Percentiles rank a stretch among this genome's conserved stretches.
Conservation (phyloP, 2,113 vertebrate species). For the Notothenia rossii region DNA sequence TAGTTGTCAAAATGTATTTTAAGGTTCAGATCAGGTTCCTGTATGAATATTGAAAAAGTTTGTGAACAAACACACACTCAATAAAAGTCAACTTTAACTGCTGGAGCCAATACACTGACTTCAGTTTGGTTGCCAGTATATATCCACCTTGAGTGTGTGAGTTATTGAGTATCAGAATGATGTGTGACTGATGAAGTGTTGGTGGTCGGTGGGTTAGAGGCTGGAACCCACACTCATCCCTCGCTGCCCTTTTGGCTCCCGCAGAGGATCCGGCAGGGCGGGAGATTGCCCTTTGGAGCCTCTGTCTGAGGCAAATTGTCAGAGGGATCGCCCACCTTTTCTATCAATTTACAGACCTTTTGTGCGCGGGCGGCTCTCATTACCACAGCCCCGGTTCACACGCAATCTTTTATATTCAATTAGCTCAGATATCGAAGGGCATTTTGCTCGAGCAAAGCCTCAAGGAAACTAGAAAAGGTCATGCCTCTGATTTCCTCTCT, state of each 20-base stretch:
- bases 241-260: slow-evolving; percentile 72
- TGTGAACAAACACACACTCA: not conserved
- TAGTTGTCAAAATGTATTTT: too few species aligned
- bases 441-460: slow-evolving; percentile 76
- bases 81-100: not conserved
- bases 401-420: slow-evolving; percentile 82
- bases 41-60: not conserved
- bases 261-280: slow-evolving; percentile 52
- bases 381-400: slow-evolving; percentile 74
- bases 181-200: slow-evolving; percentile 8
- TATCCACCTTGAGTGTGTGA: not conserved
- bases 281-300: slow-evolving; percentile 73
- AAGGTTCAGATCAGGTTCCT: not conserved
- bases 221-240: slow-evolving; percentile 62
- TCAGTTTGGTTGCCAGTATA: not conserved
- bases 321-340: slow-evolving; percentile 72
- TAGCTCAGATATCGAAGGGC: slow-evolving; percentile 80
- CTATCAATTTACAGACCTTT: slow-evolving; percentile 80
- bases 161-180: slow-evolving; percentile 2
- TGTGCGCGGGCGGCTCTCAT: slow-evolving; percentile 77
- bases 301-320: slow-evolving; percentile 67
- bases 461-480: slow-evolving; percentile 81
- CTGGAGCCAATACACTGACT: not conserved
- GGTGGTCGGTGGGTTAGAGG: slow-evolving; percentile 21
- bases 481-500: slow-evolving; percentile 66